Percentiles rank a stretch among this genome's conserved stretches.
phyloP scores from a whole-genome alignment of 2,797 vertebrate genomes.

The Eulemur coronatus region DNA sequence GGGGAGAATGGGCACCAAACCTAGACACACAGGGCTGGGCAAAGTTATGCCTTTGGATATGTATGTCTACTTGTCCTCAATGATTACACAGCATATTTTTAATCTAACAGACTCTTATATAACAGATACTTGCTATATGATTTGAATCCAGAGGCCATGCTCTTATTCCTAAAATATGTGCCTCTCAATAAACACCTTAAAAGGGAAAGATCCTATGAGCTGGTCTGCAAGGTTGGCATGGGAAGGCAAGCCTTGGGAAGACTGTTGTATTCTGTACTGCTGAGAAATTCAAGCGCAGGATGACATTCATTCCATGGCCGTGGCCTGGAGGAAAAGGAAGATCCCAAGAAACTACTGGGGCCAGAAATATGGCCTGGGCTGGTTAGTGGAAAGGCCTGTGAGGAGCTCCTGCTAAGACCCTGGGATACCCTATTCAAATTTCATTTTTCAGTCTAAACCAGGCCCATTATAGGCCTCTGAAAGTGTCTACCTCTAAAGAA shows the following conservation, averaged over 20 bases:
- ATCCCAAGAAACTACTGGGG: background rate
- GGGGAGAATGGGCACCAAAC: background rate
- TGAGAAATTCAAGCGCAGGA: background rate
- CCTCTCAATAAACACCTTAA: background rate
- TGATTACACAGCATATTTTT: background rate
- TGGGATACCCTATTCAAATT: background rate
- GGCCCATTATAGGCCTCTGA: background rate
- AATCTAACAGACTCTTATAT: background rate
- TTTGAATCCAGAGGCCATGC: background rate
- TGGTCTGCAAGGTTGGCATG: background rate
- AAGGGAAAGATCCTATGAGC: background rate
- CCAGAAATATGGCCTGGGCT: background rate
- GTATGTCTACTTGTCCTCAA: background rate
- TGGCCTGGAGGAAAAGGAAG: background rate
- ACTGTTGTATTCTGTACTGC: background rate
- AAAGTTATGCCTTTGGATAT: background rate
- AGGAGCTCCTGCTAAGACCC: background rate
- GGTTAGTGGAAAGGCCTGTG: background rate
- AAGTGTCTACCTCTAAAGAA: background rate
- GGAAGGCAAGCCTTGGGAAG: background rate
- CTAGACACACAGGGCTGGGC: fast-evolving
- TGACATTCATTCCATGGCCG: background rate
- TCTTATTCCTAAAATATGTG: background rate
- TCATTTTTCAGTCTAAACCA: background rate
- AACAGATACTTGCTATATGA: background rate